Evolutionary conservation across 2,888 invertebrate species (phyloP).

Genomic region (Colostygia pectinataria): DNA sequence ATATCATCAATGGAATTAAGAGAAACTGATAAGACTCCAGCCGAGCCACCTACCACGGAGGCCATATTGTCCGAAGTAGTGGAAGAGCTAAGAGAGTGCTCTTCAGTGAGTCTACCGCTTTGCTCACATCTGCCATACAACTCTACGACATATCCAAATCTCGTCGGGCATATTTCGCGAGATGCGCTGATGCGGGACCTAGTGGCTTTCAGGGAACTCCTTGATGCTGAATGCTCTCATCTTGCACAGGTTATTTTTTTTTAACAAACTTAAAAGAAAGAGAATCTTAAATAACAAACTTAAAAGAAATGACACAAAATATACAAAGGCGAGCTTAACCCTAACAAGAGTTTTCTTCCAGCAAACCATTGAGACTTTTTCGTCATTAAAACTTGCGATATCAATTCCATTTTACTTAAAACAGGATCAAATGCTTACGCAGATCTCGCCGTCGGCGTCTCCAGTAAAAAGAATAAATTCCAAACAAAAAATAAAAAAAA

Average conservation of each 20-base stretch:
- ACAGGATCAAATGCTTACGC: too few relatives aligned
- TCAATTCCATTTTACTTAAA: too few relatives aligned
- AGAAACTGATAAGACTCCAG: conserved; percentile 63
- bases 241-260: conserved; percentile 85
- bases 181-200: conserved; percentile 88
- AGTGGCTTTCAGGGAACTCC: conserved; percentile 92
- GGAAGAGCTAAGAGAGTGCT: conserved; percentile 86
- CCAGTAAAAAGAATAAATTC: too few relatives aligned
- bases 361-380: too few relatives aligned
- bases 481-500: too few relatives aligned
- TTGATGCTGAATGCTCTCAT: conserved; percentile 95
- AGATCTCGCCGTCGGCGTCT: too few relatives aligned
- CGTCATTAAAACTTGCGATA: too few relatives aligned
- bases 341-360: too few relatives aligned
- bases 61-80: conserved; percentile 66
- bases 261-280: too few relatives aligned
- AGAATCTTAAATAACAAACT: too few relatives aligned
- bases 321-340: too few relatives aligned
- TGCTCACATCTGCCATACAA: conserved; percentile 90
- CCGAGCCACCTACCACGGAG: conserved; percentile 69
- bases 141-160: conserved; percentile 91
- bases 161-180: conserved; percentile 85
- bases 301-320: too few relatives aligned
- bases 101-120: conserved; percentile 85
- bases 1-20: conserved; percentile 73